Conservation (phyloP, 2,888 invertebrate genomes). For the Drosophila seclusa region DNA sequence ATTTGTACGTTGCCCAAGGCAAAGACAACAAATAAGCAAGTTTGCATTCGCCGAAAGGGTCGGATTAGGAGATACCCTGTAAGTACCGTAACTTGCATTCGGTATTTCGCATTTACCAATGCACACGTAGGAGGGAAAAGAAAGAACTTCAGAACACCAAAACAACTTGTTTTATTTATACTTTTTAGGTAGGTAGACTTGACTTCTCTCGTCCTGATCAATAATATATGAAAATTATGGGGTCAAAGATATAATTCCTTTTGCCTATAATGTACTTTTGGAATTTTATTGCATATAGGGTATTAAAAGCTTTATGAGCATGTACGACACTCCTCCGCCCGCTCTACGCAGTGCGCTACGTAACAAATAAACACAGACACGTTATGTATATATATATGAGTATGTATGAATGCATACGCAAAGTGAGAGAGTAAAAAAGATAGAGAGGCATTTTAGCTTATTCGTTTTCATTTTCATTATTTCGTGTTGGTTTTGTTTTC, state of each 20-base stretch:
- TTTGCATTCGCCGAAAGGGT: constrained; percentile 1
- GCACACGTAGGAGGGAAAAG: neutral
- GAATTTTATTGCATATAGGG: neutral
- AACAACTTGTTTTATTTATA: neutral
- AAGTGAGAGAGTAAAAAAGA: constrained; percentile 20
- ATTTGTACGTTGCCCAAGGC: constrained; percentile 61
- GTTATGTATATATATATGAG: neutral
- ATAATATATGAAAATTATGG: neutral
- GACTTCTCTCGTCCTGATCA: neutral
- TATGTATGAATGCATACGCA: neutral
- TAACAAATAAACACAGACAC: constrained; percentile 36
- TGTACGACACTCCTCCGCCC: neutral
- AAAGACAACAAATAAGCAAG: constrained; percentile 29
- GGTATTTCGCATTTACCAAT: neutral
- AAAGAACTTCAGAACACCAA: neutral
- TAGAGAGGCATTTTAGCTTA: constrained; percentile 38
- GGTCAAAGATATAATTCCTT: neutral
- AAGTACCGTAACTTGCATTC: neutral
- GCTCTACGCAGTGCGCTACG: constrained; percentile 42
- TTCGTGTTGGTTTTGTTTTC: constrained; percentile 58
- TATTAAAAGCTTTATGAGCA: constrained; percentile 55
- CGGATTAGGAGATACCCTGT: neutral
- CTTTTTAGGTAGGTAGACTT: neutral
- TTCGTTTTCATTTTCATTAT: constrained; percentile 65
- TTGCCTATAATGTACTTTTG: neutral